Evolutionary conservation across 1,140 invertebrate species (phyloP).

Genomic region (Centruroides vittatus): DNA sequence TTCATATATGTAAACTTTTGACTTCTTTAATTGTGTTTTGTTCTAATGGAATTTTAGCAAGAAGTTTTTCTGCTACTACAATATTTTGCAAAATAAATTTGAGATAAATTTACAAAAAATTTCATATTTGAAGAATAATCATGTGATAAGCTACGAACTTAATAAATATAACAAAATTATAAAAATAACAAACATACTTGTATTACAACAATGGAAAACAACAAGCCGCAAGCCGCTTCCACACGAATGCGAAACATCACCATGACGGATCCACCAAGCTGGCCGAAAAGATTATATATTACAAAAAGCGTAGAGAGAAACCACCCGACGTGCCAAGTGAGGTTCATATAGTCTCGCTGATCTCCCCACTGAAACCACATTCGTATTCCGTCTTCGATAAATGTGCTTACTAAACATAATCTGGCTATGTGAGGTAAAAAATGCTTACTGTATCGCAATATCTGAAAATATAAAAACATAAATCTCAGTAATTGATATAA

Average conservation of each 20-base stretch:
- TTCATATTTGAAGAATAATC: too few relatives aligned
- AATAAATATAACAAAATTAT: too few relatives aligned
- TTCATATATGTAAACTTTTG: too few relatives aligned
- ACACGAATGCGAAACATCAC: constrained; percentile 85
- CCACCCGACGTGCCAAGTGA: constrained; percentile 93
- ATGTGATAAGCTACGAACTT: too few relatives aligned
- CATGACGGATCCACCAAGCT: constrained; percentile 89
- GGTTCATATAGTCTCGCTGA: constrained; percentile 95
- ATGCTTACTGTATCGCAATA: constrained; percentile 81
- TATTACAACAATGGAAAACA: constrained; percentile 92
- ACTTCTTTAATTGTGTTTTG: too few relatives aligned
- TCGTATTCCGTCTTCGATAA: constrained; percentile 95
- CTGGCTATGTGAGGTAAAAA: constrained; percentile 88
- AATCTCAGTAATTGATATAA: too few relatives aligned
- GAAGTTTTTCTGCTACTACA: too few relatives aligned
- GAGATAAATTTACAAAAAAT: too few relatives aligned
- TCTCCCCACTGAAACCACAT: constrained; percentile 99
- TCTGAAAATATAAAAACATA: constrained; percentile 37
- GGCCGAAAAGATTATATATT: constrained; percentile 84
- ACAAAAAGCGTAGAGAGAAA: constrained; percentile 86
- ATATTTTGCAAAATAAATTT: too few relatives aligned
- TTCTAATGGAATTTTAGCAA: too few relatives aligned
- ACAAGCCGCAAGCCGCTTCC: constrained; percentile 79
- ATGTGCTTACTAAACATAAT: constrained; percentile 96
- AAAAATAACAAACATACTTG: constrained; percentile 47